Percentiles rank a stretch among this genome's conserved stretches.
Conservation (phyloP, 2,888 invertebrate species). For the Pyrrhosoma nymphula region DNA sequence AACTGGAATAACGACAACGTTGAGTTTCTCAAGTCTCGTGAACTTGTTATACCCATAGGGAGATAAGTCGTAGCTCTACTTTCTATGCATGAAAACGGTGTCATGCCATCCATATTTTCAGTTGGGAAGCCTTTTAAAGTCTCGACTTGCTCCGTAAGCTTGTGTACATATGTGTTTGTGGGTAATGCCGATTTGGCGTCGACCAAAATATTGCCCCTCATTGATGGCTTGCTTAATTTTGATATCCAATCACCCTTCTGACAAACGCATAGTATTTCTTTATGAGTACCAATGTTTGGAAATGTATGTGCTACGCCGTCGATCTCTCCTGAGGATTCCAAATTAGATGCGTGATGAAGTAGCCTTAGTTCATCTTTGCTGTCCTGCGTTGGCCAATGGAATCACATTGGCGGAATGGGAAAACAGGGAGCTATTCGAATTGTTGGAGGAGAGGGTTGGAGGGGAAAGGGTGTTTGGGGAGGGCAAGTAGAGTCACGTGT, state of each 20-base stretch:
- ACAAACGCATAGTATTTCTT: too few relatives aligned
- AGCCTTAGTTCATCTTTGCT: too few relatives aligned
- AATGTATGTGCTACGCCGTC: too few relatives aligned
- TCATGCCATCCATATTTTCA: neutral
- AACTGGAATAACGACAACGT: neutral
- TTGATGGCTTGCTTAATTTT: neutral
- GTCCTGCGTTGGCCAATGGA: too few relatives aligned
- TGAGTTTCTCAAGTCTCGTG: neutral
- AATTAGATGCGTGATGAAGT: too few relatives aligned
- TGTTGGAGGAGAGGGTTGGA: too few relatives aligned
- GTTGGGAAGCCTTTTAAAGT: neutral
- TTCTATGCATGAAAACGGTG: neutral
- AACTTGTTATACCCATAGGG: neutral
- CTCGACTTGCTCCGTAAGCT: neutral
- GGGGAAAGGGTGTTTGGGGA: too few relatives aligned
- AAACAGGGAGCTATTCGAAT: too few relatives aligned
- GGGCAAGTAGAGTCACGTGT: too few relatives aligned
- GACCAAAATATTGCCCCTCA: neutral
- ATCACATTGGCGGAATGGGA: too few relatives aligned
- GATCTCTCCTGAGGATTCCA: too few relatives aligned
- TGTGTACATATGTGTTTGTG: neutral
- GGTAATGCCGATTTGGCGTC: neutral
- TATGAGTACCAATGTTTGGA: too few relatives aligned
- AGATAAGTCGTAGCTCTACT: neutral
- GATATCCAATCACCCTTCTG: neutral